Base-by-base conservation (phyloP, 2,113 vertebrate genomes). In the Clinocottus analis region DNA sequence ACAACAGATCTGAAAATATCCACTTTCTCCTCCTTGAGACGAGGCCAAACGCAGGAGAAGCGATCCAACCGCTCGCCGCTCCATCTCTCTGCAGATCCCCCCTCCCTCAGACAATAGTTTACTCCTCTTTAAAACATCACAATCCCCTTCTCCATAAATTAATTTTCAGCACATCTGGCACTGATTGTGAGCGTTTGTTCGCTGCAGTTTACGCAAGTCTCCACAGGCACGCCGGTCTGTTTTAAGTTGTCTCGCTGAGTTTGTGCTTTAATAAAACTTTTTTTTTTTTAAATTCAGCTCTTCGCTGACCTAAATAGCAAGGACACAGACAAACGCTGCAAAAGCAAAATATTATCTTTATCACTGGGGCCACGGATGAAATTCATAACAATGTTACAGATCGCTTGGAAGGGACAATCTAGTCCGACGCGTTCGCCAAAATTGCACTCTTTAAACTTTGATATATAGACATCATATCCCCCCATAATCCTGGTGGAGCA, bases 1-100 rank as follows among this genome's bases (percentile, higher is more conserved):
- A 92, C 91, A 93, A 93, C 91, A 93, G 73, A 85, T 90, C 84
- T 91, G 80, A 85, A 93, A 87, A 89, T 85, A 88, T 90, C 87
- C 84, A 84, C 86, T 91, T 88, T 93, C 89, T 80, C 87, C 62
- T 68, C 62, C 61, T 75, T 84, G 88, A 89, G 74, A 87, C 7
- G n/a, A n/a, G 74, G 89, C 87, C 87, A 89, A 87, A 91, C 75
- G 87, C 74, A 83, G 63, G 65, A 91, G 79, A 86, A 91, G 71
- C 37, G 59, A 87, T 90, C 85, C 85, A 85, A 83, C 17, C n/a
- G 33, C 65, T 82, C 3, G 59, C 78, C 85, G 29, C n/a, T 83
- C 75, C 62, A 82, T 71, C 75, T 78, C 53, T 45, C 58, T 87
- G 63, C 77, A 83, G 72, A 87, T 59, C 63, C 75, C 77, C 69